These are phyloP conservation scores for Drosophila kurseongensis DNA, from an alignment of 1,140 invertebrate species.

Conservation along the genomic window DNA sequence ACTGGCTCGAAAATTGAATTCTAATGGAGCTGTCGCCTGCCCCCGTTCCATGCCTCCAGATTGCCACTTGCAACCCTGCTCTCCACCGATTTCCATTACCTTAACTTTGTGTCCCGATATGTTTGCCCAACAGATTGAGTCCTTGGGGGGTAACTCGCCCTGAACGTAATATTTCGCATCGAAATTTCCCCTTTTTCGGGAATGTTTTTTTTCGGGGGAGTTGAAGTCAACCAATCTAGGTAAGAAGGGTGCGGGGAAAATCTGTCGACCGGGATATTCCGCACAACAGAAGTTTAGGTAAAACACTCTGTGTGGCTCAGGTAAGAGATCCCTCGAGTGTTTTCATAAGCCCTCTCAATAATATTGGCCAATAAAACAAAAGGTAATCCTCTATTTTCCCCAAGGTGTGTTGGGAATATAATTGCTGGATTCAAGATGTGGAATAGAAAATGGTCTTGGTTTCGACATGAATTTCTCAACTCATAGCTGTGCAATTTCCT, in stretches of 20 bases:
- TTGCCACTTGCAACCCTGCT: background rate
- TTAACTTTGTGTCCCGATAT: constrained; percentile 40
- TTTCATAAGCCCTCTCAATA: background rate
- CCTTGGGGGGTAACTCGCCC: constrained; percentile 29
- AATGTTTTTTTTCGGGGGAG: background rate
- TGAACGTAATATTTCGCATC: background rate
- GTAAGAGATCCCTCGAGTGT: background rate
- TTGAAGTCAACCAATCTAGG: constrained; percentile 1
- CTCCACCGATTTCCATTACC: constrained; percentile 4
- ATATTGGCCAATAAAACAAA: constrained; percentile 9
- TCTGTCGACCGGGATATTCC: background rate
- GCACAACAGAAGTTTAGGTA: constrained; percentile 5
- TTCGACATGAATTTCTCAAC: no score
- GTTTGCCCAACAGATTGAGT: constrained; percentile 43
- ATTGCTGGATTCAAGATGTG: no score
- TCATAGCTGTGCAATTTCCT: no score
- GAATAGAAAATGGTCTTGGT: no score
- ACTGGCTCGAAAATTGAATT: constrained; percentile 65
- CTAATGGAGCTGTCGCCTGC: constrained; percentile 54
- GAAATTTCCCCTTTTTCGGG: constrained; percentile 17
- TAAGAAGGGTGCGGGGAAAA: background rate
- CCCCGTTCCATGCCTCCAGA: background rate
- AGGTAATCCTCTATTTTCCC: background rate
- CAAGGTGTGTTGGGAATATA: background rate
- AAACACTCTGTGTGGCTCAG: background rate